Base-by-base conservation (phyloP, 2,113 vertebrate genomes). In the Nestor notabilis region DNA sequence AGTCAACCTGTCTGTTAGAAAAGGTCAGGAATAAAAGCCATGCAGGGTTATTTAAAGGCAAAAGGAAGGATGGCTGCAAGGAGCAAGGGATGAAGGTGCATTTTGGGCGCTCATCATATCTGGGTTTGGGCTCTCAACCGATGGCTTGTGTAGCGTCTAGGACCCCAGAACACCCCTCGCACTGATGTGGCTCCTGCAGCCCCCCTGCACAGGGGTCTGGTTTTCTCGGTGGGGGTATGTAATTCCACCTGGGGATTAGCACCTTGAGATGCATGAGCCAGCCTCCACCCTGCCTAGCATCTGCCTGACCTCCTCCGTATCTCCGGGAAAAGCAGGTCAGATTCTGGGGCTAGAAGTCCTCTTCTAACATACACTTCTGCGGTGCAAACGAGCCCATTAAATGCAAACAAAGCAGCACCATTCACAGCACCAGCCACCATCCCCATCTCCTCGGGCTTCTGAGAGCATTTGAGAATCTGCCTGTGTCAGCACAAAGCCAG, bases 31-130 rank as follows among this genome's bases (percentile, higher is more conserved):
- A 35, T 39, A 81, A 89, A 74, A 82, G 55, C 27, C 61, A 25
- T 2, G 19, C 11, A 13, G 61, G 60, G 29, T 68, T 91, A 33
- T 39, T 75, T 17, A 46, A 74, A 93, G 58, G 28, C 17, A 11
- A 0, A 7, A 49, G 49, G 29, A 89, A 61, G 39, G 21, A 43
- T 1, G 28, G 52, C 49, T 24, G 23, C 10, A 31, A 37, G 66
- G 31, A 72, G 24, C 66, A 46, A 35, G 13, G 55, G 41, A 25
- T 19, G 37, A 35, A 28, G 0, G 0, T 43, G 64, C 29, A 7
- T 23, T 86, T 53, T 37, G 79, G 43, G 37, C 53, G 35, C 25
- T 11, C 49, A 13, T 56, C 13, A 3, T 0, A 74, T 3, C 25
- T 35, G 63, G 11, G 21, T 28, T 74, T 76, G 61, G 78, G 60